phyloP scores from a whole-genome alignment of 2,797 vertebrate species.

The Bovichtus diacanthus region DNA sequence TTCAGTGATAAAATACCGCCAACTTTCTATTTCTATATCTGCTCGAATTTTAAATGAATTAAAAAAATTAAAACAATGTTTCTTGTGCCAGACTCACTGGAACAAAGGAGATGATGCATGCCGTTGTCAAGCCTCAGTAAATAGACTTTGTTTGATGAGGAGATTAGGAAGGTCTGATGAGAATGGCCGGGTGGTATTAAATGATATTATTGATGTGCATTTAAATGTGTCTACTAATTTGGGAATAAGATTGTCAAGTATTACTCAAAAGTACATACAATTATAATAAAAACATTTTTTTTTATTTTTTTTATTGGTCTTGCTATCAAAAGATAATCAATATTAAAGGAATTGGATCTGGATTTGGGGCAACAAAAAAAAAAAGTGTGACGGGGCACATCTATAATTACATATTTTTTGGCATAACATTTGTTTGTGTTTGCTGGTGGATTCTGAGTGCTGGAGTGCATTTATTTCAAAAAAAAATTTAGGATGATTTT shows the following conservation, averaged over 20 bases:
- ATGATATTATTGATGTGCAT: conserved; percentile 10
- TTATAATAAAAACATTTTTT: not conserved
- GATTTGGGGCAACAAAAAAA: not conserved
- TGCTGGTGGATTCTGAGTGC: not conserved
- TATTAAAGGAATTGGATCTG: not conserved
- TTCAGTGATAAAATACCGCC: not conserved
- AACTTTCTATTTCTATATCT: not conserved
- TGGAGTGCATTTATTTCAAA: not conserved
- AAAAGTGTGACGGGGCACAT: not conserved
- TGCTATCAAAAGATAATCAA: not conserved
- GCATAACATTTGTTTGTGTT: not conserved
- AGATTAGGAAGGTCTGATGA: conserved; percentile 6
- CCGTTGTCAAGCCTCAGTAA: conserved; percentile 7
- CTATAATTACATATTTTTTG: not conserved
- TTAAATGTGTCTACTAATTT: not conserved
- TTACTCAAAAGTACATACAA: too few species aligned
- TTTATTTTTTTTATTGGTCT: too few species aligned
- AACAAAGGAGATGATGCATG: conserved; percentile 9
- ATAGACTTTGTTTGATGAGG: conserved; percentile 17
- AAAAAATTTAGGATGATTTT: too few species aligned
- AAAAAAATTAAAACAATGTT: not conserved
- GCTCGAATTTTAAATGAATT: conserved; percentile 9
- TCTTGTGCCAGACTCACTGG: conserved; percentile 5
- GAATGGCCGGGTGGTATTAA: not conserved
- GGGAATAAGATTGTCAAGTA: not conserved